These are phyloP conservation scores for Indri indri DNA, from an alignment of 2,113 vertebrate species.

Conservation along the genomic window DNA sequence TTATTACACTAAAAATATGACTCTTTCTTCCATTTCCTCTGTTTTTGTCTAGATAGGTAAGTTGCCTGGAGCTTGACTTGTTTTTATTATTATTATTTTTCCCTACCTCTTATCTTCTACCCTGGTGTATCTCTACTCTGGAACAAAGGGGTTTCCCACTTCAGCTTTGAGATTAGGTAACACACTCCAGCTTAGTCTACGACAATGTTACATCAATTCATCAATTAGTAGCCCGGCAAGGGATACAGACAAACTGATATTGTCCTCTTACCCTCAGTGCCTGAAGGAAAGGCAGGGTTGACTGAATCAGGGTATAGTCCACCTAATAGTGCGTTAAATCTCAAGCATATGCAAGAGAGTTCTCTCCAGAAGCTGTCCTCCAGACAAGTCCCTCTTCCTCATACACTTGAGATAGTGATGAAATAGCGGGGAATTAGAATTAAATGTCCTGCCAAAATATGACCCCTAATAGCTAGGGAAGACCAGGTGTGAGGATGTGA, in stretches of 20 bases:
- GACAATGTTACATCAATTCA: neutral
- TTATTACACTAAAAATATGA: neutral
- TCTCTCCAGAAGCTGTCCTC: neutral
- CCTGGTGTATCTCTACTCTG: neutral
- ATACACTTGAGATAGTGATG: neutral
- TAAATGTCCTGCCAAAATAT: neutral
- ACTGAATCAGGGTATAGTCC: neutral
- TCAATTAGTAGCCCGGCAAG: neutral
- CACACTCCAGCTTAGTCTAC: neutral
- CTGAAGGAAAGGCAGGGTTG: neutral
- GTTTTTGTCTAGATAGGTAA: accelerated
- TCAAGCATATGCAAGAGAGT: neutral
- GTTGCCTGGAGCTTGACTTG: neutral
- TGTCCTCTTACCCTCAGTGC: neutral
- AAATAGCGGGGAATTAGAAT: neutral
- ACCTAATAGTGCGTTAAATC: neutral
- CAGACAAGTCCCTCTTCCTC: neutral
- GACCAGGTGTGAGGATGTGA: accelerated
- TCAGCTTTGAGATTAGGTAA: neutral
- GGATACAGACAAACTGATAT: neutral
- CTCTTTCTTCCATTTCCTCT: neutral
- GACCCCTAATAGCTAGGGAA: too few species aligned
- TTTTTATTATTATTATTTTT: neutral
- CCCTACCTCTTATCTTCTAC: neutral
- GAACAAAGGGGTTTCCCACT: neutral